Evolutionary conservation across 2,888 invertebrate genomes (phyloP), one percentile per base, ranked within the genome.

Genomic region (Conus canariensis): DNA sequence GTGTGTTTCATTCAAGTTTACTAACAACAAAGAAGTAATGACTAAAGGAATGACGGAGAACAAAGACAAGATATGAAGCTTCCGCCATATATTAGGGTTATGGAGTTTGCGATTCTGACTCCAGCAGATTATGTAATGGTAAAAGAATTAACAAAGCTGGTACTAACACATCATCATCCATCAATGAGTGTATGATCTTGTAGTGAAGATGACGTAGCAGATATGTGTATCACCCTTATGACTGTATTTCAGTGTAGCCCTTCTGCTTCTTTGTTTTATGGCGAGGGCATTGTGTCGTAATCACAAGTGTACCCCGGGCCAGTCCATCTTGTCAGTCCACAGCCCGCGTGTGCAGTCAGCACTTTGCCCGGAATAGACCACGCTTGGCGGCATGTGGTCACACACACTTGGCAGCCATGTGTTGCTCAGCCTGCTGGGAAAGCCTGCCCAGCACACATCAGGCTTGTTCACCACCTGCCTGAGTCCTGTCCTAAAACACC

Each of bases 251-350:
- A 83, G 58, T 83, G 82, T 58, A 58, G 19, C 19, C 22, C 10
- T 22, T n/a, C 19, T 19, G 19, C 82, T 56, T 56, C 58, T 12
- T 83, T 10, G 56, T 16, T 83, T 25, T 83, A 3, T 83, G 82
- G 58, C 58, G 19, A 19, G 82, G 82, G 82, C 58, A 19, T 2
- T 83, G 56, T 7, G 82, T 58, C 82, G 22, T 58, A 7, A 22
- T 83, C 19, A 22, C 82, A 56, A 10, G 56, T 58, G 22, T 58
- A 56, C 4, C 58, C 19, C 19, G 58, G 56, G 82, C 58, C 82
- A 58, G 82, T 58, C 82, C 82, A 19, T 56, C 82, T 25, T 58
- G 82, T 83, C 58, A 22, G 82, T 83, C 82, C 82, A 83, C 82
- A 83, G 82, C 82, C 58, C 14, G 82, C 58, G 22, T 58, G 14